phyloP scores from a whole-genome alignment of 1,140 invertebrate genomes.

The Coptotermes formosanus region DNA sequence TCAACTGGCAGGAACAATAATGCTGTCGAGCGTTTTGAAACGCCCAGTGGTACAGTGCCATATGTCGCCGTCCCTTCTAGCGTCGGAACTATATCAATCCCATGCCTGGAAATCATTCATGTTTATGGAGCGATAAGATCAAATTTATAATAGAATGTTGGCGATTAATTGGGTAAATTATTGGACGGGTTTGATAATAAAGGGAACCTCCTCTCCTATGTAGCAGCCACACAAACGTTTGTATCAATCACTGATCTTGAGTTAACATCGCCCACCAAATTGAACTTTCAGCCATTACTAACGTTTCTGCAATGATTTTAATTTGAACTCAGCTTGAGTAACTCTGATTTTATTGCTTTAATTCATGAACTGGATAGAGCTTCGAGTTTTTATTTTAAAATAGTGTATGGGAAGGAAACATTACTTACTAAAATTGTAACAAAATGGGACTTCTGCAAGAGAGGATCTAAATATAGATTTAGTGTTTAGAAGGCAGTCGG shows the following conservation, averaged over 20 bases:
- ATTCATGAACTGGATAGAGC: too few relatives aligned
- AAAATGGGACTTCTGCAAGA: too few relatives aligned
- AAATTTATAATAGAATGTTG: slow-evolving; percentile 11
- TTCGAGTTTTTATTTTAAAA: too few relatives aligned
- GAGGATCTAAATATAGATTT: too few relatives aligned
- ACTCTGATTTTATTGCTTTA: too few relatives aligned
- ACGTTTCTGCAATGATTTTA: neutral
- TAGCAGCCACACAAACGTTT: neutral
- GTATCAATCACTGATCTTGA: neutral
- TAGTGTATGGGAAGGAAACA: too few relatives aligned
- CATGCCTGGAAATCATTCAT: neutral
- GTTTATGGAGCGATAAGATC: slow-evolving; percentile 6
- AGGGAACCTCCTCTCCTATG: neutral
- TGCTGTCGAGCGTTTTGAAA: neutral
- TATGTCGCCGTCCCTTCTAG: neutral
- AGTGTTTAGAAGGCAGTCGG: too few relatives aligned
- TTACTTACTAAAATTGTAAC: too few relatives aligned
- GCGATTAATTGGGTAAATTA: slow-evolving; percentile 4
- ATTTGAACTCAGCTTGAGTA: neutral
- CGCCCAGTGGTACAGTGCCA: neutral
- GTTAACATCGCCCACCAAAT: neutral
- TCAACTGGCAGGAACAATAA: neutral
- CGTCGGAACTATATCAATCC: neutral
- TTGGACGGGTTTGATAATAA: neutral
- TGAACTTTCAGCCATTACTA: neutral